Percentiles rank a stretch among this genome's conserved stretches.
These are phyloP conservation scores for Gymnosoma rotundatum DNA, from an alignment of 2,888 invertebrate species.

Conservation along the genomic window DNA sequence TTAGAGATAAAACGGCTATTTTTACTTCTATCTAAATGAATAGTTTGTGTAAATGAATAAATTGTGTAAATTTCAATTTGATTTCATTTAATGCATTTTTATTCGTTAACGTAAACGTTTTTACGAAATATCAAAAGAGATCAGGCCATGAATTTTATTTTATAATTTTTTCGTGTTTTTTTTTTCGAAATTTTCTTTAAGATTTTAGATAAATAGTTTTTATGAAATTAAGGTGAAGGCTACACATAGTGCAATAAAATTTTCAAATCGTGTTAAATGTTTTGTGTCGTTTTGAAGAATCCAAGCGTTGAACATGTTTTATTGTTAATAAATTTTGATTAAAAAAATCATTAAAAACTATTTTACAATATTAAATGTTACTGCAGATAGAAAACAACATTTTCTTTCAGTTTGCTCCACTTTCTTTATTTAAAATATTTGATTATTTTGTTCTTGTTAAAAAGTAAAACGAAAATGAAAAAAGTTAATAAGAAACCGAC, in stretches of 20 bases:
- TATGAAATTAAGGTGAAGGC: constrained; percentile 67
- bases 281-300: background rate
- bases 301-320: background rate
- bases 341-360: background rate
- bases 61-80: constrained; percentile 43
- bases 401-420: too few relatives aligned
- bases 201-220: constrained; percentile 60
- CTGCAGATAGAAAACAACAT: too few relatives aligned
- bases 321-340: constrained; percentile 2
- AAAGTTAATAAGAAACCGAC: too few relatives aligned
- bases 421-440: too few relatives aligned
- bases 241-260: constrained; percentile 10
- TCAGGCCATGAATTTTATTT: constrained; percentile 57
- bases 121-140: constrained; percentile 16
- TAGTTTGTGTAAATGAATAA: constrained; percentile 19
- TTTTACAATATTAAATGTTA: background rate
- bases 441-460: too few relatives aligned
- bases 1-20: constrained; percentile 3
- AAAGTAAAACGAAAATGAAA: too few relatives aligned
- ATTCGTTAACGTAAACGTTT: background rate
- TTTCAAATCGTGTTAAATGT: constrained; percentile 1
- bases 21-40: constrained; percentile 7
- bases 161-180: background rate
- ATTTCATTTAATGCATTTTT: constrained; percentile 49
- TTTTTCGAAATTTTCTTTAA: constrained; percentile 12